Conservation (phyloP, 2,113 vertebrate genomes). For the Mastomys natalensis region DNA sequence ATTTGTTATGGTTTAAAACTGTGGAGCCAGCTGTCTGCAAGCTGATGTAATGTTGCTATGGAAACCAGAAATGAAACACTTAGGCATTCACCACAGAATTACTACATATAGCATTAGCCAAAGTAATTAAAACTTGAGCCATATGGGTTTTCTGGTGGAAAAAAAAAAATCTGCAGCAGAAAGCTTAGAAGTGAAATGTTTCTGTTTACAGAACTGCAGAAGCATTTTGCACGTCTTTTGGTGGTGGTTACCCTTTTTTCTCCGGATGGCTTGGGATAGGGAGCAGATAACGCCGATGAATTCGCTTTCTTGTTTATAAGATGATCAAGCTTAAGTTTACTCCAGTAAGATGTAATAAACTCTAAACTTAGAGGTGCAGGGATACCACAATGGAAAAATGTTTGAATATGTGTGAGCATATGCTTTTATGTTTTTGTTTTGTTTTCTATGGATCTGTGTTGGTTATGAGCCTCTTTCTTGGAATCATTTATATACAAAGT, state of each 20-base stretch:
- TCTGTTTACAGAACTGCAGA: constrained; percentile 82
- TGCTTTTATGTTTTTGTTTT: not conserved
- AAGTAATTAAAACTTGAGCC: constrained; percentile 89
- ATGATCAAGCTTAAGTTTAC: not conserved
- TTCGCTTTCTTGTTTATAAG: constrained; percentile 18
- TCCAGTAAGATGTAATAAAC: not conserved
- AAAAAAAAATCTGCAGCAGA: constrained; percentile 83
- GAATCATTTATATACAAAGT: constrained; percentile 38
- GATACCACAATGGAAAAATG: not conserved
- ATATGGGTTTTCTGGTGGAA: constrained; percentile 86
- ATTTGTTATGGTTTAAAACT: constrained; percentile 90
- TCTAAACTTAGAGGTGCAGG: not conserved
- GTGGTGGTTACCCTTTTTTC: constrained; percentile 38
- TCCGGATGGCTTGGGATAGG: not conserved
- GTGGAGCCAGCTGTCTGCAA: constrained; percentile 92
- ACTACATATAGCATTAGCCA: constrained; percentile 89
- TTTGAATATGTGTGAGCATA: not conserved
- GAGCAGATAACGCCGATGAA: not conserved
- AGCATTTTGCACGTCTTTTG: constrained; percentile 70
- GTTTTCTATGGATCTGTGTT: constrained; percentile 42
- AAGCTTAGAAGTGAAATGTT: constrained; percentile 83
- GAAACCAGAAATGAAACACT: constrained; percentile 91
- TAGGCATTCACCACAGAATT: constrained; percentile 88
- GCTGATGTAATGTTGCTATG: constrained; percentile 92
- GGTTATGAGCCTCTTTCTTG: constrained; percentile 33